Evolutionary conservation across 2,113 vertebrate genomes (phyloP).

Genomic region (Bufo bufo): DNA sequence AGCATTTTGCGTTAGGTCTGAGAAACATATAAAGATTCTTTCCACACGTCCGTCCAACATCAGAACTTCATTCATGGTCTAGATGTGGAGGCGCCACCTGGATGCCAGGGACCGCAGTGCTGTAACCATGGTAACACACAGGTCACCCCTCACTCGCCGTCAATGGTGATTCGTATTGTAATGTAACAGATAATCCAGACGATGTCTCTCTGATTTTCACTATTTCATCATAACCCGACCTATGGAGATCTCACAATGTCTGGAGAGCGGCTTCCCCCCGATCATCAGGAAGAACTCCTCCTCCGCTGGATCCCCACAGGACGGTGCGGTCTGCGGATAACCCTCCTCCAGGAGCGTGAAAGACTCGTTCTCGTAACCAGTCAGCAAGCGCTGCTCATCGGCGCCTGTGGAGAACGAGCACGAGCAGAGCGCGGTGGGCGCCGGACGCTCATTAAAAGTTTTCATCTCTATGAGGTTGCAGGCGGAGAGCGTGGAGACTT

Average conservation of each 20-base stretch:
- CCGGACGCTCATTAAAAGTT: constrained; percentile 66
- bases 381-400: background rate
- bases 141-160: too few relatives aligned
- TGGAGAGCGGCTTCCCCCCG: constrained; percentile 75
- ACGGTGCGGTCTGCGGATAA: fast-evolving
- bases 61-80: background rate
- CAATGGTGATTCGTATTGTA: too few relatives aligned
- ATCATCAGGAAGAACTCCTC: constrained; percentile 76
- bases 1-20: background rate
- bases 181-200: background rate
- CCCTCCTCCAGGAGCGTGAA: background rate
- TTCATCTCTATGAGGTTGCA: constrained; percentile 76
- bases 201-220: background rate
- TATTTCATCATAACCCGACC: constrained; percentile 75
- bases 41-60: too few relatives aligned
- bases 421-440: constrained; percentile 38
- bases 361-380: constrained; percentile 34
- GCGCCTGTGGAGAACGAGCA: background rate
- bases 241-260: constrained; percentile 69
- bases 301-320: constrained; percentile 26
- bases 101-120: background rate
- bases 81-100: background rate
- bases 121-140: too few relatives aligned
- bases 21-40: background rate
- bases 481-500: background rate